phyloP scores from a whole-genome alignment of 1,140 invertebrate genomes.

The Dendroctonus valens region DNA sequence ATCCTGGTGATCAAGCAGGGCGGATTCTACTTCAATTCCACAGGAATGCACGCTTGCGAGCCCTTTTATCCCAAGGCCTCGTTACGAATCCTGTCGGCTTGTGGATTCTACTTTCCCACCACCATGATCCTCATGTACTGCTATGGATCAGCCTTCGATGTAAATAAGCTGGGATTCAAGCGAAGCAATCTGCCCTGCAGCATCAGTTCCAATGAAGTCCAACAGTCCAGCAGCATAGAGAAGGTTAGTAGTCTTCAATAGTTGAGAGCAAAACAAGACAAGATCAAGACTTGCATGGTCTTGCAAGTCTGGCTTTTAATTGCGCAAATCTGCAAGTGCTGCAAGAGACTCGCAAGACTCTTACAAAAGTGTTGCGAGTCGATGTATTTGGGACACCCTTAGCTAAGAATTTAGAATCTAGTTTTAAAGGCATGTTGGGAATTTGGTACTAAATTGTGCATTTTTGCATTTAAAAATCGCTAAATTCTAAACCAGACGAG shows the following conservation, averaged over 20 bases:
- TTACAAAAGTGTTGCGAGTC: no score
- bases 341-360: no score
- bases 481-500: no score
- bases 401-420: no score
- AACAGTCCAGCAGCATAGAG: conserved; percentile 52
- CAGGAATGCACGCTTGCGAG: conserved; percentile 78
- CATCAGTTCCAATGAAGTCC: conserved; percentile 43
- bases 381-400: no score
- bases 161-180: conserved; percentile 74
- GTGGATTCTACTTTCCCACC: conserved; percentile 82
- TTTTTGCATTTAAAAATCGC: no score
- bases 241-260: conserved; percentile 51
- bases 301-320: no score
- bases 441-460: no score
- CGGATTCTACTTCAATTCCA: conserved; percentile 83
- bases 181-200: conserved; percentile 49
- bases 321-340: no score
- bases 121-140: conserved; percentile 89
- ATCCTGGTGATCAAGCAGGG: conserved; percentile 74
- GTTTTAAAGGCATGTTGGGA: no score
- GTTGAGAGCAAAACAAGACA: no score
- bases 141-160: conserved; percentile 83
- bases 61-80: conserved; percentile 77
- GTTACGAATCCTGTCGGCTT: conserved; percentile 76
- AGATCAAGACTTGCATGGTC: no score